Evolutionary conservation across 2,888 invertebrate genomes (phyloP).

Genomic region (Scrobipalpa costella): DNA sequence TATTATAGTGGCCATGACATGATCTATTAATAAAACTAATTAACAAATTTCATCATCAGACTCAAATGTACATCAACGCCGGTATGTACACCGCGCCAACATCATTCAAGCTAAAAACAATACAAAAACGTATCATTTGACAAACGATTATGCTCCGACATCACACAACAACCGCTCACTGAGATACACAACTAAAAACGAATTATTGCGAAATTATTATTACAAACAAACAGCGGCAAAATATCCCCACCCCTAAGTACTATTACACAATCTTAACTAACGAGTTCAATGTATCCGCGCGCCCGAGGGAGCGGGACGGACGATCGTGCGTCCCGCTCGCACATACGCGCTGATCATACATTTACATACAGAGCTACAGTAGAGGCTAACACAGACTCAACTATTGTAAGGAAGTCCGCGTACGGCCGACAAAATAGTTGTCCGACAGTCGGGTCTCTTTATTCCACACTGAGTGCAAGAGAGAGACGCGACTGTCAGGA

Average conservation of each 20-base stretch:
- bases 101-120: constrained; percentile 33
- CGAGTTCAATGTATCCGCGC: constrained; percentile 19
- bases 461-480: too few relatives aligned
- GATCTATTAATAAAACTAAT: constrained; percentile 62
- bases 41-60: constrained; percentile 54
- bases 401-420: neutral
- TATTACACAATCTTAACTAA: constrained; percentile 59
- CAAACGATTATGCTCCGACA: constrained; percentile 52
- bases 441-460: too few relatives aligned
- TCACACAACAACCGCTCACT: constrained; percentile 36
- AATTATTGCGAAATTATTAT: constrained; percentile 58
- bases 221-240: constrained; percentile 49
- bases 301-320: constrained; percentile 1
- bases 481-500: too few relatives aligned
- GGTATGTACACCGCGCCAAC: constrained; percentile 36
- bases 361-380: constrained; percentile 17
- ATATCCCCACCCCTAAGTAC: constrained; percentile 69
- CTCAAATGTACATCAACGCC: constrained; percentile 39
- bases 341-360: constrained; percentile 1
- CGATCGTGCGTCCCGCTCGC: neutral
- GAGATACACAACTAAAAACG: constrained; percentile 45
- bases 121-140: constrained; percentile 52
- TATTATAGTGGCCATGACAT: constrained; percentile 40
- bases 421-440: too few relatives aligned
- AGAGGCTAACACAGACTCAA: neutral